A percentile compares a stretch with the other conserved stretches of the same genome.
phyloP scores from a whole-genome alignment of 53 echinoderm and acorn worm species.

The Zoroaster sp. region DNA sequence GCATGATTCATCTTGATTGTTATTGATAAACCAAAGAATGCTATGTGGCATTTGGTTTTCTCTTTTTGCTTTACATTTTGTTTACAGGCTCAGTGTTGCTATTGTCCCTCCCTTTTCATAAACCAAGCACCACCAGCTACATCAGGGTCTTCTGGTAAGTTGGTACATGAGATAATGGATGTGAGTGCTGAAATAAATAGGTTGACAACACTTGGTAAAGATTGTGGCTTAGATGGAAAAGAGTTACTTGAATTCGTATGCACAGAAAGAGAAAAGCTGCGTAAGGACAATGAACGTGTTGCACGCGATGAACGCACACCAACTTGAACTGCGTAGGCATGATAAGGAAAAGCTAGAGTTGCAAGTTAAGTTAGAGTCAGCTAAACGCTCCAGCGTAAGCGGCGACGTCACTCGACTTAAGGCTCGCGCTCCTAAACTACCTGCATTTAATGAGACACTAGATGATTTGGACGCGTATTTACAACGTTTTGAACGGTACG shows the following conservation, averaged over 20 bases:
- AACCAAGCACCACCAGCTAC: not conserved
- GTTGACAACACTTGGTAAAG: not conserved
- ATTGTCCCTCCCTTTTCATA: not conserved
- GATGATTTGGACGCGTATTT: constrained; percentile 38
- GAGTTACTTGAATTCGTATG: constrained; percentile 8
- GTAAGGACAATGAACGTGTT: not conserved
- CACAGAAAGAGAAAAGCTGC: constrained; percentile 1
- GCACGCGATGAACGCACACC: not conserved
- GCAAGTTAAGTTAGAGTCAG: not conserved
- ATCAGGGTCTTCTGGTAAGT: not conserved
- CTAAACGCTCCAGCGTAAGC: not conserved
- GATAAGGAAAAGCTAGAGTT: not conserved
- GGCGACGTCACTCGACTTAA: not conserved
- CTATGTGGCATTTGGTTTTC: not conserved
- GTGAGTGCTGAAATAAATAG: not conserved
- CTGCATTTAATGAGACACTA: not conserved
- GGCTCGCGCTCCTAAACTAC: not conserved
- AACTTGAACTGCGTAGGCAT: not conserved
- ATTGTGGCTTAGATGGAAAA: constrained; percentile 1
- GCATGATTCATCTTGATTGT: not conserved
- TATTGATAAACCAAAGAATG: not conserved
- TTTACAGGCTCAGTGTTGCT: not conserved
- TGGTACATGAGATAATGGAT: not conserved
- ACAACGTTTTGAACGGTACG: constrained; percentile 19
- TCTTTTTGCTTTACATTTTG: not conserved